Conservation (phyloP, 64 coral and sea anemone genomes). For the Porites lutea region DNA sequence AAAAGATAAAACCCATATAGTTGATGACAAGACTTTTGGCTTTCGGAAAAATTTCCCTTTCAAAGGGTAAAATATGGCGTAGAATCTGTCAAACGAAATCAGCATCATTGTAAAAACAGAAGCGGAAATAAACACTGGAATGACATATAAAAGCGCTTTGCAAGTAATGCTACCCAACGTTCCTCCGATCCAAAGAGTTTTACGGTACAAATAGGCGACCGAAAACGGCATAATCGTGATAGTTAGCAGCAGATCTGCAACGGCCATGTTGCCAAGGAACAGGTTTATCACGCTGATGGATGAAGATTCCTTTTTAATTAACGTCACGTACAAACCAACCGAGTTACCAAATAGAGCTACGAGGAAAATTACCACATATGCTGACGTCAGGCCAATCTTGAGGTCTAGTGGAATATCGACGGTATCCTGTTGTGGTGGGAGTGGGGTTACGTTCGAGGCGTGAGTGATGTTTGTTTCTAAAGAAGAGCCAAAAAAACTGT, state of each 20-base stretch:
- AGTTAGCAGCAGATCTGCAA: slow-evolving; percentile 62
- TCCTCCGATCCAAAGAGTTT: slow-evolving; percentile 4
- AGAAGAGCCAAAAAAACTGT: no score
- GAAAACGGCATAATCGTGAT: slow-evolving; percentile 56
- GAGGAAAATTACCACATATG: slow-evolving; percentile 14
- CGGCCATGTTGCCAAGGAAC: slow-evolving; percentile 42
- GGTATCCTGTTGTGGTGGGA: background rate
- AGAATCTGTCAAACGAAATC: slow-evolving; percentile 64
- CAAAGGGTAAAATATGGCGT: slow-evolving; percentile 51
- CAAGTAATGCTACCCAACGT: slow-evolving; percentile 36
- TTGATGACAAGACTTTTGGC: slow-evolving; percentile 45
- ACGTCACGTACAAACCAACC: slow-evolving; percentile 5
- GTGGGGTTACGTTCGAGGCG: background rate
- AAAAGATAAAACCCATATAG: slow-evolving; percentile 48
- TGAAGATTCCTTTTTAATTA: slow-evolving; percentile 1
- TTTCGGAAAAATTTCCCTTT: slow-evolving; percentile 28
- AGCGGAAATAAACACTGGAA: slow-evolving; percentile 49
- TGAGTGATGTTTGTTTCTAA: background rate
- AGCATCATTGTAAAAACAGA: slow-evolving; percentile 60
- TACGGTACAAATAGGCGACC: slow-evolving; percentile 24
- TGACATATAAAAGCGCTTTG: slow-evolving; percentile 29
- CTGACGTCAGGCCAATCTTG: background rate
- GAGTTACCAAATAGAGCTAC: slow-evolving; percentile 14
- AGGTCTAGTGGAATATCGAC: no score
- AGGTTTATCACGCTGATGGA: background rate